Percentiles rank a stretch among this genome's conserved stretches.
phyloP scores from a whole-genome alignment of 2,888 invertebrate genomes.

The Gastrophysa polygoni region DNA sequence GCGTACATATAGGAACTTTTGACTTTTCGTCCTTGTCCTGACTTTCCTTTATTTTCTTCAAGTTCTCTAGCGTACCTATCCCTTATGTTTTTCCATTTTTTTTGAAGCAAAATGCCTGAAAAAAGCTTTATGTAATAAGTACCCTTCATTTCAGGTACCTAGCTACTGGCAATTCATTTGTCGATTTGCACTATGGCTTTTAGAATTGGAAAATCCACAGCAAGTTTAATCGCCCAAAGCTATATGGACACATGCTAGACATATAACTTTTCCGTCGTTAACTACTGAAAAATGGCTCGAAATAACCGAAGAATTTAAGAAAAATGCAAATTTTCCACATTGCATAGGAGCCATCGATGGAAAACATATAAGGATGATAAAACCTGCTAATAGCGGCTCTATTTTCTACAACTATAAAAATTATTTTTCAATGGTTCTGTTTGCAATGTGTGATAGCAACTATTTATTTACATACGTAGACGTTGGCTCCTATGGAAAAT shows the following conservation, averaged over 20 bases:
- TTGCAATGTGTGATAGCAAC: conserved; percentile 20
- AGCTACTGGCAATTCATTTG: conserved; percentile 15
- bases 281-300: conserved; percentile 12
- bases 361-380: conserved; percentile 15
- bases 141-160: conserved; percentile 18
- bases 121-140: conserved; percentile 7
- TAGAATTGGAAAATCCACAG: conserved; percentile 18
- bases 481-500: conserved; percentile 21
- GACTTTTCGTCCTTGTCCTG: conserved; percentile 21
- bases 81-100: conserved; percentile 19
- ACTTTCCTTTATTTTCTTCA: conserved; percentile 20
- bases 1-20: conserved; percentile 22
- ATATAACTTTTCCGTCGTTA: conserved; percentile 18
- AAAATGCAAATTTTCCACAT: conserved; percentile 15
- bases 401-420: conserved; percentile 18
- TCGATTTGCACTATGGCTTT: conserved; percentile 17
- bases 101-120: conserved; percentile 15
- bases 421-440: conserved; percentile 18
- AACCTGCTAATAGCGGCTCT: conserved; percentile 15
- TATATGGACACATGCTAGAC: conserved; percentile 21
- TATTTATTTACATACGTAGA: conserved; percentile 22
- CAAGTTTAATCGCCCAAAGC: conserved; percentile 22
- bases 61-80: conserved; percentile 23
- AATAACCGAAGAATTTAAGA: conserved; percentile 16
- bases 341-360: conserved; percentile 12